Evolutionary conservation across 2,797 vertebrate species (phyloP).

Genomic region (Manis pentadactyla): DNA sequence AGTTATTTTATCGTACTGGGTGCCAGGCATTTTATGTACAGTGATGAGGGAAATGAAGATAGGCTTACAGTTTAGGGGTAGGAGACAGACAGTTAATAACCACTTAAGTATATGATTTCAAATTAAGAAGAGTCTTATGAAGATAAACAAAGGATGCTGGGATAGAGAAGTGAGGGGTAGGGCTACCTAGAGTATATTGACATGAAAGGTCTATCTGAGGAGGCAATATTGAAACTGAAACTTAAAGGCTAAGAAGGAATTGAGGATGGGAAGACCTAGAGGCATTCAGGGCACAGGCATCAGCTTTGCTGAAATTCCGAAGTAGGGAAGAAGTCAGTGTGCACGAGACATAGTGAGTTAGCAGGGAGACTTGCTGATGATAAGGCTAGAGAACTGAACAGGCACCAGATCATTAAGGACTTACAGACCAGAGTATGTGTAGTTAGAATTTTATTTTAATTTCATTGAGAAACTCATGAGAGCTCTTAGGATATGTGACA

Average conservation of each 20-base stretch:
- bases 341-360: no score
- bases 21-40: not conserved
- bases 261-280: not conserved
- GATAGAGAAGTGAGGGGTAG: not conserved
- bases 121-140: not conserved
- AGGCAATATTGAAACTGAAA: conserved; percentile 46
- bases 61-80: not conserved
- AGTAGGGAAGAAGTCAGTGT: not conserved
- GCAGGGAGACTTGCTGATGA: not conserved
- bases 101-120: not conserved
- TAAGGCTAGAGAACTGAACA: not conserved
- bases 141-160: not conserved
- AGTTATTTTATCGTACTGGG: not conserved
- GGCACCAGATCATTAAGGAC: not conserved
- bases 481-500: not conserved
- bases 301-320: not conserved
- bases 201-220: not conserved
- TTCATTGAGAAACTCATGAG: not conserved
- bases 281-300: not conserved
- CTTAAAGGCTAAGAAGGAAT: not conserved
- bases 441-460: not conserved
- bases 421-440: not conserved
- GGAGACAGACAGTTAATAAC: not conserved
- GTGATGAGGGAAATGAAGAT: not conserved
- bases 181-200: not conserved